Conservation (phyloP, 2,888 invertebrate genomes). For the Aelia acuminata region DNA sequence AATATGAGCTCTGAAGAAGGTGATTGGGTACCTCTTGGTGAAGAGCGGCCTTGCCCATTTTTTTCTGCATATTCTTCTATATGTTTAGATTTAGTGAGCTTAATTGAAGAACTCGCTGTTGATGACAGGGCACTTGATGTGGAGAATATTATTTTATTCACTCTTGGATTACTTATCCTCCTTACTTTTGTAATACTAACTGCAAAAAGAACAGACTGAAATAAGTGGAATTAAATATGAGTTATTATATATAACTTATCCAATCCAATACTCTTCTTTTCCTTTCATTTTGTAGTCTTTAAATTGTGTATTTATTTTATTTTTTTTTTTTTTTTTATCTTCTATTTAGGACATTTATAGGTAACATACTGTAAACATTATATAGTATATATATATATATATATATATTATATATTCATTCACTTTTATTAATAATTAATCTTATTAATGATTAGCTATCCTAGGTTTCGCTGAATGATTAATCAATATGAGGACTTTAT, state of each 20-base stretch:
- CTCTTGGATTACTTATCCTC: constrained; percentile 31
- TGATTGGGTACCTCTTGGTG: not conserved
- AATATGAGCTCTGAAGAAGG: constrained; percentile 32
- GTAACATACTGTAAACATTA: no score
- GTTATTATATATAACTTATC: not conserved
- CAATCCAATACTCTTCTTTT: not conserved
- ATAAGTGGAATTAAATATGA: not conserved
- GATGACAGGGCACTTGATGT: constrained; percentile 11
- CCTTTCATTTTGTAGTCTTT: no score
- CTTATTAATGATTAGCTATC: no score
- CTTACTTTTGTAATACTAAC: constrained; percentile 51
- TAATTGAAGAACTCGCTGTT: constrained; percentile 45
- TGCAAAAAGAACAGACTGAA: constrained; percentile 39
- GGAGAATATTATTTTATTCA: constrained; percentile 8
- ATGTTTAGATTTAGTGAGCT: constrained; percentile 41
- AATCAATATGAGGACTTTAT: no score
- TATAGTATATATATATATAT: no score
- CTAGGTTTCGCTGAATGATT: no score
- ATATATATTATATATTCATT: no score
- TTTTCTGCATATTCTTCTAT: constrained; percentile 41
- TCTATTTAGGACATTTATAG: no score
- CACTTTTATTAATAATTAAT: no score
- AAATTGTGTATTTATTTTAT: no score
- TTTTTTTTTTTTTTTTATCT: no score
- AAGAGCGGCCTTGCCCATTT: constrained; percentile 47